Evolutionary conservation across 1,140 invertebrate genomes (phyloP), one percentile per base, ranked within the genome.

Genomic region (Drosophila bipectinata): DNA sequence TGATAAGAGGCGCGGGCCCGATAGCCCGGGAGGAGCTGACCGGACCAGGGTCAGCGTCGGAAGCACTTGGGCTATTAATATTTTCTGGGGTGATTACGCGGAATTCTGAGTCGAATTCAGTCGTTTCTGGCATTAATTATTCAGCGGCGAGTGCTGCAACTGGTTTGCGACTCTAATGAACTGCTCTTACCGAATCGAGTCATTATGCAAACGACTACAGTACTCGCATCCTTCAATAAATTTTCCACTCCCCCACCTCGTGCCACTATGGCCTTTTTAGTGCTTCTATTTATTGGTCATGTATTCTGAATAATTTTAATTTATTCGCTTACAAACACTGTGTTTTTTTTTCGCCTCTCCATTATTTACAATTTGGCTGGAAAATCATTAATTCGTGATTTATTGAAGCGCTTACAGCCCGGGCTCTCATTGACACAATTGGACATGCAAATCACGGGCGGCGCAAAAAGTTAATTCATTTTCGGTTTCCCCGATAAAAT

Each of bases 161-260:
- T 72, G 15, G 57, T 72, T 72, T 72, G 68, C 64, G 49, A 69
- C 67, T 71, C 63, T 69, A 71, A 71, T 71, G 66, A 69, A 69
- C 66, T 72, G 57, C 15, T 72, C 34, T 52, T 47, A 45, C 58
- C 37, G 15, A 57, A 51, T 34, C 66, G 39, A 59, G 37, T 53
- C 18, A 72, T 72, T 72, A 21, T 72, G 54, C 66, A 72, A 72
- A 72, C 62, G 45, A 72, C 52, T 72, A 41, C 56, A 21, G 21
- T 21, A 21, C 21, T 21, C 21, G 21, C 58, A 72, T 72, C 68
- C 68, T 72, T 72, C 66, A 72, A 71, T 60, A 72, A 72, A 45
- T 72, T 72, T 72, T 72, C 68, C 69, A 63, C 52, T 69, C 68
- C 47, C 34, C 12, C 60, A 47, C 32, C 26, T 30, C n/a, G 12